phyloP scores from a whole-genome alignment of 2,797 vertebrate species.

The Pipistrellus pipistrellus region DNA sequence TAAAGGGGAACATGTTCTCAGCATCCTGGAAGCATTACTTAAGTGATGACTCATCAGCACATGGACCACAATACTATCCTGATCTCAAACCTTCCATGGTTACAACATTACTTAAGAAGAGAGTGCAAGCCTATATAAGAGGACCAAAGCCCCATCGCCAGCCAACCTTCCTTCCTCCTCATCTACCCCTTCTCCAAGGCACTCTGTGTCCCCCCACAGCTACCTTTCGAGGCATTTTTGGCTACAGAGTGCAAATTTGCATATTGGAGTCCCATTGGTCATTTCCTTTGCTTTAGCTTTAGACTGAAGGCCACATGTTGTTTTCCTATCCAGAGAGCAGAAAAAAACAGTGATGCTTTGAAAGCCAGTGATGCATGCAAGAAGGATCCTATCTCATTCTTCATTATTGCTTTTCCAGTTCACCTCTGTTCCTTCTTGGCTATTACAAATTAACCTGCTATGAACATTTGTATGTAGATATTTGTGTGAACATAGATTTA shows the following conservation, averaged over 20 bases:
- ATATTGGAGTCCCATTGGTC: not conserved
- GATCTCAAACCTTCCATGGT: not conserved
- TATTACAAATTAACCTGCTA: not conserved
- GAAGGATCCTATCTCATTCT: not conserved
- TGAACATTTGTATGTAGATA: not conserved
- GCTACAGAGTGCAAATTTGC: not conserved
- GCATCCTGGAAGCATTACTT: not conserved
- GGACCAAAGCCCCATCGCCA: no score
- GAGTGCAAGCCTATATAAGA: not conserved
- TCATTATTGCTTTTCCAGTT: not conserved
- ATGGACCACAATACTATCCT: not conserved
- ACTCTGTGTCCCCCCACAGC: not conserved
- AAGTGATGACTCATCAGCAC: not conserved
- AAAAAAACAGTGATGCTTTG: not conserved
- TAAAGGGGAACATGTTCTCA: not conserved
- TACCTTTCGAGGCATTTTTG: not conserved
- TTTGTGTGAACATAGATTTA: not conserved
- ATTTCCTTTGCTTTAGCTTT: constrained; percentile 4
- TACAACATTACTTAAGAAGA: not conserved
- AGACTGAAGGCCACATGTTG: not conserved
- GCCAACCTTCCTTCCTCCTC: not conserved
- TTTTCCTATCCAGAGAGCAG: not conserved
- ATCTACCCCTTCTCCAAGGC: not conserved
- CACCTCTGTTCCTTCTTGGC: not conserved
- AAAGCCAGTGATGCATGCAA: not conserved